Conservation (phyloP, 2,113 vertebrate species). For the Morone saxatilis region DNA sequence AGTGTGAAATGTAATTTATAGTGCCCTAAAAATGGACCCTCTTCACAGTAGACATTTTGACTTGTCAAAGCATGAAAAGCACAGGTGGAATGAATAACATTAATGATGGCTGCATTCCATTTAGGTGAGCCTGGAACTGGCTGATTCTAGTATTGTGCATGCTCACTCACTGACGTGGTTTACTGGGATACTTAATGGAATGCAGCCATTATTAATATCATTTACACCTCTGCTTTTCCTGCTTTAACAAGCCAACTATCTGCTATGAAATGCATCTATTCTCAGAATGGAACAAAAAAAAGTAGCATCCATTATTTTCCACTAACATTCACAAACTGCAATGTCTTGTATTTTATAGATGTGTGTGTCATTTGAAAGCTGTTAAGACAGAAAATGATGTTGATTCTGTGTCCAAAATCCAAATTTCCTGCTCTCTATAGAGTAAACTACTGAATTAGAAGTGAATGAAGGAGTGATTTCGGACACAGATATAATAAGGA, state of each 20-base stretch:
- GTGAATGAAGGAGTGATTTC: slow-evolving; percentile 7
- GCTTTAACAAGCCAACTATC: background rate
- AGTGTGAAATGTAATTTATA: background rate
- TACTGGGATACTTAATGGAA: background rate
- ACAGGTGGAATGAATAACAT: background rate
- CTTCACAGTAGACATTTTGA: background rate
- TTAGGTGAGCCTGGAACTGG: background rate
- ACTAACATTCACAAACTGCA: background rate
- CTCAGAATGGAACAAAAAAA: background rate
- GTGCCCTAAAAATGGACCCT: background rate
- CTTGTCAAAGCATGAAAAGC: background rate
- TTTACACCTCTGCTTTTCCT: background rate
- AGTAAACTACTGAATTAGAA: background rate
- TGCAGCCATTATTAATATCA: background rate
- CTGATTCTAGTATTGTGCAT: background rate
- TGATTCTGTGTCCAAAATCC: background rate
- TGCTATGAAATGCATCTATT: background rate
- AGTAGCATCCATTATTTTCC: background rate
- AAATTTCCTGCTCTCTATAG: background rate
- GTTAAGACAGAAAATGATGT: too few relatives aligned
- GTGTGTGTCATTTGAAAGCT: too few relatives aligned
- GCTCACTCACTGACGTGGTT: background rate
- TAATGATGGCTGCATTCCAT: background rate
- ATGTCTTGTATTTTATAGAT: background rate
- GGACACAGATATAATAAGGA: background rate